Evolutionary conservation across 2,888 invertebrate species (phyloP).

Genomic region (Pelosia muscerda): DNA sequence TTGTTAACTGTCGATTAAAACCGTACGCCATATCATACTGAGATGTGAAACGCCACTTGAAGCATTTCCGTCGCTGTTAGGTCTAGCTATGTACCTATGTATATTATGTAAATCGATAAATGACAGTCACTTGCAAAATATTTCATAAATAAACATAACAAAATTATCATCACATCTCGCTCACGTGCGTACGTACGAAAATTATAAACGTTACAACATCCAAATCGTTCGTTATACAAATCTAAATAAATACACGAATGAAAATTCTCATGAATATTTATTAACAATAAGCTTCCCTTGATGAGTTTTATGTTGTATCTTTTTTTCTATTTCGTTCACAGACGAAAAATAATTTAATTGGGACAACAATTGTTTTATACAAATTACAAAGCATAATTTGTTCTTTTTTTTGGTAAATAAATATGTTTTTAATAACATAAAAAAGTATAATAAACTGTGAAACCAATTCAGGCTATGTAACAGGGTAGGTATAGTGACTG

Average conservation of each 20-base stretch:
- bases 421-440: neutral
- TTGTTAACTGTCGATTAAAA: too few species aligned
- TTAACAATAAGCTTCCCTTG: slow-evolving; percentile 36
- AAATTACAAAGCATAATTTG: neutral
- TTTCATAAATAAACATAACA: neutral
- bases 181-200: neutral
- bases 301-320: slow-evolving; percentile 40
- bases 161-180: neutral
- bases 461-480: too few species aligned
- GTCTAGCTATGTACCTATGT: too few species aligned
- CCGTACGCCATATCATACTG: too few species aligned
- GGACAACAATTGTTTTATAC: slow-evolving; percentile 3
- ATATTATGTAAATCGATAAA: neutral
- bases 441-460: too few species aligned
- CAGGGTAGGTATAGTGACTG: too few species aligned
- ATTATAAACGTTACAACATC: slow-evolving; percentile 7
- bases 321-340: slow-evolving; percentile 23
- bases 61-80: too few species aligned
- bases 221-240: slow-evolving; percentile 12
- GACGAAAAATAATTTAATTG: neutral
- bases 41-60: too few species aligned
- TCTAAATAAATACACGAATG: slow-evolving; percentile 15
- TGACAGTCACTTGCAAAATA: neutral
- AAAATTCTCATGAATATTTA: slow-evolving; percentile 47
- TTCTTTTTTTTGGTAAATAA: neutral